These are phyloP conservation scores for Coleophora flavipennella DNA, from an alignment of 2,888 invertebrate genomes.

Conservation along the genomic window DNA sequence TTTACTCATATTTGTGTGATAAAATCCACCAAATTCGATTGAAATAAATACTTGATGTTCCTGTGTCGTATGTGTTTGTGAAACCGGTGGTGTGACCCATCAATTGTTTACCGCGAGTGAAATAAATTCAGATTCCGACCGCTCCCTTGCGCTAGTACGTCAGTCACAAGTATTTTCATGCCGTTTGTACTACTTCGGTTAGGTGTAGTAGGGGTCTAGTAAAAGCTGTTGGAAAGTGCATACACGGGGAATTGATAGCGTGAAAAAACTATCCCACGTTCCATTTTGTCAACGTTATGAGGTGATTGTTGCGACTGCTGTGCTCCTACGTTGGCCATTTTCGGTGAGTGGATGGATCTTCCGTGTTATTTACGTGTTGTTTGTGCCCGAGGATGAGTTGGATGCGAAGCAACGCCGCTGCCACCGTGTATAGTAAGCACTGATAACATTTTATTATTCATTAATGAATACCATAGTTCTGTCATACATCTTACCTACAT, in stretches of 20 bases:
- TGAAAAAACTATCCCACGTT: conserved; percentile 65
- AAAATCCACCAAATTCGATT: conserved; percentile 40
- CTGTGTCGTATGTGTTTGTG: conserved; percentile 29
- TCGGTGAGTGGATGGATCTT: conserved; percentile 44
- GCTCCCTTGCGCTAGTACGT: conserved; percentile 66
- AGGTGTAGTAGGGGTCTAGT: conserved; percentile 58
- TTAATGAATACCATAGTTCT: not conserved
- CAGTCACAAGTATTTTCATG: conserved; percentile 65
- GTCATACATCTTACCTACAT: not conserved
- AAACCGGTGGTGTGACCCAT: conserved; percentile 23
- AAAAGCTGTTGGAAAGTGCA: conserved; percentile 71
- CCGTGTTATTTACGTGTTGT: conserved; percentile 48
- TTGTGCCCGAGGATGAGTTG: conserved; percentile 24
- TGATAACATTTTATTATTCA: conserved; percentile 5
- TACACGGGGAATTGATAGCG: conserved; percentile 53
- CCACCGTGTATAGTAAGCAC: conserved; percentile 20
- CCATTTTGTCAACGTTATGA: conserved; percentile 41
- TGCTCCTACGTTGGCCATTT: conserved; percentile 60
- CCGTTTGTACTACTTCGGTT: conserved; percentile 57
- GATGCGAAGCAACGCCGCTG: conserved; percentile 25
- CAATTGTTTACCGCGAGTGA: conserved; percentile 36
- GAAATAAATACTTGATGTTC: conserved; percentile 43
- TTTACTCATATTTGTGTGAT: conserved; percentile 41
- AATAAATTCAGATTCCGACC: conserved; percentile 62
- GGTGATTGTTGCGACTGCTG: conserved; percentile 44